Percentiles rank a stretch among this genome's conserved stretches.
Conservation (phyloP, 2,888 invertebrate species). For the Sphaerophoria rueppellii region DNA sequence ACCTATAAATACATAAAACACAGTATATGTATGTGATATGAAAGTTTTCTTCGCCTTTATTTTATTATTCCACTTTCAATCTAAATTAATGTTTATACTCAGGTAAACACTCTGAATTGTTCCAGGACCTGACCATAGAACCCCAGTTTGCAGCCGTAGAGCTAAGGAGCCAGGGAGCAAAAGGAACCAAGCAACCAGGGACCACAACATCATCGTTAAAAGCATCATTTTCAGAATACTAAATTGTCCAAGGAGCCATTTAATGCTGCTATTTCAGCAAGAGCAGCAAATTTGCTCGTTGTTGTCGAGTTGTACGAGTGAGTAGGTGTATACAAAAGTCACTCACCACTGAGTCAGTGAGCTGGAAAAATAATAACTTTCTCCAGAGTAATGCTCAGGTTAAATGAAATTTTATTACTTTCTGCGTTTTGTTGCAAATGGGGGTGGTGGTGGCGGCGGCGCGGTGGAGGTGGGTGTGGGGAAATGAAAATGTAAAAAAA, state of each 20-base stretch:
- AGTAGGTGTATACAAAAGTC: neutral
- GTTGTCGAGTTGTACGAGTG: neutral
- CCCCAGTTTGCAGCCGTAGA: neutral
- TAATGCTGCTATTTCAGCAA: slow-evolving; percentile 13
- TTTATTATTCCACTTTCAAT: slow-evolving; percentile 31
- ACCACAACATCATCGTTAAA: slow-evolving; percentile 43
- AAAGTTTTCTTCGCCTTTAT: neutral
- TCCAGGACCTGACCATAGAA: slow-evolving; percentile 44
- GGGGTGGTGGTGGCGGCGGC: neutral
- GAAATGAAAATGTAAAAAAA: too few species aligned
- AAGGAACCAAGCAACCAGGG: neutral
- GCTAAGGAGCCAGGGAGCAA: too few species aligned
- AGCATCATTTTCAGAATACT: slow-evolving; percentile 59
- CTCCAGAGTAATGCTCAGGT: slow-evolving; percentile 64
- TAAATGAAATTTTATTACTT: slow-evolving; percentile 70
- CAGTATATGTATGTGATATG: neutral
- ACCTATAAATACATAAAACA: neutral
- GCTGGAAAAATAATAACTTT: slow-evolving; percentile 55
- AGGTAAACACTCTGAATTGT: slow-evolving; percentile 42
- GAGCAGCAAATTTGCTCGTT: neutral
- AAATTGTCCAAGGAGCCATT: slow-evolving; percentile 46
- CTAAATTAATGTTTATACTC: slow-evolving; percentile 53
- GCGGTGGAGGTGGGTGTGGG: too few species aligned
- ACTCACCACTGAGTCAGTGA: slow-evolving; percentile 9
- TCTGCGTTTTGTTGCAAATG: slow-evolving; percentile 21